Conservation (phyloP, 2,113 vertebrate species). For the Canis aureus region DNA sequence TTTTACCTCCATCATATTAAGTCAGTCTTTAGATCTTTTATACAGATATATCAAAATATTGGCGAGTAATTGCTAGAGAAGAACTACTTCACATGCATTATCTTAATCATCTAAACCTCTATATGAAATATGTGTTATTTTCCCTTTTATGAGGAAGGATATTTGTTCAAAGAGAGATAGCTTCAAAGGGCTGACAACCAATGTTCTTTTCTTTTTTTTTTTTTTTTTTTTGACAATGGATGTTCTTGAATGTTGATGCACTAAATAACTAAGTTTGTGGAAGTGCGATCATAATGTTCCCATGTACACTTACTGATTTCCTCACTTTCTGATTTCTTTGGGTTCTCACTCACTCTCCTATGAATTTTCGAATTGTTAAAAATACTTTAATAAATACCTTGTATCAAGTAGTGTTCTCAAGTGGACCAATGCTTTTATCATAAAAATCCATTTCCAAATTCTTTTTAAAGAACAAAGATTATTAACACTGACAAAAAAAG, state of each 20-base stretch:
- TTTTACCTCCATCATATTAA: background rate
- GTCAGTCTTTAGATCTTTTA: background rate
- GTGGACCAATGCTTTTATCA: conserved; percentile 76
- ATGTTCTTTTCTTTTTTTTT: background rate
- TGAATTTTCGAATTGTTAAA: conserved; percentile 31
- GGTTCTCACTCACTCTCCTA: conserved; percentile 22
- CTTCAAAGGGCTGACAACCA: background rate
- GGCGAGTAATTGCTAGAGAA: background rate
- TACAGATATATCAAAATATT: background rate
- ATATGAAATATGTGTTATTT: background rate
- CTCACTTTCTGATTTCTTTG: background rate
- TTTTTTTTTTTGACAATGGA: background rate
- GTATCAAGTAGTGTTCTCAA: conserved; percentile 76
- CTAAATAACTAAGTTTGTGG: background rate
- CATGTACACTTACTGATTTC: background rate
- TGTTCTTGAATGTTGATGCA: background rate
- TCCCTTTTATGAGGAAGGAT: background rate
- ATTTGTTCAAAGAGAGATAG: background rate
- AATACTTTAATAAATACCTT: conserved; percentile 56
- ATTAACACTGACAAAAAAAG: conserved; percentile 48
- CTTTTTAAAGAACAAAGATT: conserved; percentile 76
- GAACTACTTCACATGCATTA: background rate
- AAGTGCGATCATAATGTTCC: background rate
- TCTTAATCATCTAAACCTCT: background rate
- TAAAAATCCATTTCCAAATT: conserved; percentile 79